phyloP scores from a whole-genome alignment of 2,797 vertebrate genomes.

The Etheostoma nigrum region DNA sequence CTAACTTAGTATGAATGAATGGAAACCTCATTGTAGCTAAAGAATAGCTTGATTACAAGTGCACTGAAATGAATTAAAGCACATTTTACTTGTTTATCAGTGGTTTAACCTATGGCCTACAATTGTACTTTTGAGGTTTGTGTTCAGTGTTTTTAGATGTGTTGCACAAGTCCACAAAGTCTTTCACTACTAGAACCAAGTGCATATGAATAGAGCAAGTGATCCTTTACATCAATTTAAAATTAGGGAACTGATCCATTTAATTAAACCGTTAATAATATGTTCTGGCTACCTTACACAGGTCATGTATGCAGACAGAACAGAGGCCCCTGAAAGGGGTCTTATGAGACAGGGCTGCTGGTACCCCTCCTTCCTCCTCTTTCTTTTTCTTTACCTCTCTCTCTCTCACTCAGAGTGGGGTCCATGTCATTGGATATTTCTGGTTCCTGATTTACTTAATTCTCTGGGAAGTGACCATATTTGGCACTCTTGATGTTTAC shows the following conservation, averaged over 20 bases:
- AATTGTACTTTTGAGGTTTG: constrained; percentile 35
- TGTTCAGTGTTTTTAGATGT: constrained; percentile 24
- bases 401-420: constrained; percentile 37
- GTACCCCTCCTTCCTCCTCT: constrained; percentile 48
- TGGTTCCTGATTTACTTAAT: constrained; percentile 62
- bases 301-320: constrained; percentile 74
- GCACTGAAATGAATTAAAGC: neutral
- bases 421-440: constrained; percentile 68
- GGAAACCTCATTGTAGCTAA: neutral
- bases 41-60: neutral
- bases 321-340: constrained; percentile 66
- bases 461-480: constrained; percentile 79
- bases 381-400: constrained; percentile 24
- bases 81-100: constrained; percentile 27
- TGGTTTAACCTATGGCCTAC: constrained; percentile 50
- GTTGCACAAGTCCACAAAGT: constrained; percentile 41
- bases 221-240: constrained; percentile 4
- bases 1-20: constrained; percentile 5
- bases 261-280: constrained; percentile 1
- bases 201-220: neutral
- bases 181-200: constrained; percentile 3
- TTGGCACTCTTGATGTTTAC: constrained; percentile 71
- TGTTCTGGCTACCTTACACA: constrained; percentile 66
- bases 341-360: constrained; percentile 61
- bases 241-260: neutral